phyloP scores from a whole-genome alignment of 2,113 vertebrate genomes.

The Ptilorrhoa leucosticta region DNA sequence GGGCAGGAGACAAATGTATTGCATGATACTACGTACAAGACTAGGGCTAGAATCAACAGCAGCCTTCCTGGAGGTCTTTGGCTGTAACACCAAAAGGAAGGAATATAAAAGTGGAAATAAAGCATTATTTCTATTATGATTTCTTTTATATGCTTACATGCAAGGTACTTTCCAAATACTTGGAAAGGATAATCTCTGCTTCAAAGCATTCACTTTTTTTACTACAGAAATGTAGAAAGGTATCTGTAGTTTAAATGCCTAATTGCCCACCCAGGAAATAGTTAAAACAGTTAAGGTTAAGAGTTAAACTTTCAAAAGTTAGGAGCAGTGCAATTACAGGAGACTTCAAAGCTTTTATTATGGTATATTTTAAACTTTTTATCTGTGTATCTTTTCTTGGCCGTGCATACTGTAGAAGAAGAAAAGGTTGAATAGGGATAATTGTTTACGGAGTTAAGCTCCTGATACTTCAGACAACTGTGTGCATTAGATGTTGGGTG shows the following conservation, averaged over 20 bases:
- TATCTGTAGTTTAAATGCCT: background rate
- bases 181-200: background rate
- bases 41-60: background rate
- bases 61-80: slow-evolving; percentile 10
- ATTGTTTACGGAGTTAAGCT: background rate
- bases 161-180: slow-evolving; percentile 22
- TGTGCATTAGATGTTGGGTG: background rate
- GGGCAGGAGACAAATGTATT: background rate
- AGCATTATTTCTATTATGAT: background rate
- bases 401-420: background rate
- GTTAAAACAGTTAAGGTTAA: background rate
- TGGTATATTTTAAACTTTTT: background rate
- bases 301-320: background rate
- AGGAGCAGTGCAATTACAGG: background rate
- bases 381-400: background rate
- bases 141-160: background rate
- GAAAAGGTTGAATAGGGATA: background rate
- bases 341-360: background rate
- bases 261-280: background rate
- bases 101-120: background rate
- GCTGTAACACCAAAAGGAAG: background rate
- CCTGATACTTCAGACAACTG: background rate
- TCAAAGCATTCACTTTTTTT: background rate
- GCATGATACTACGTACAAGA: background rate
- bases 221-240: background rate